phyloP scores from a whole-genome alignment of 2,113 vertebrate genomes.

The Nannospalax galili region DNA sequence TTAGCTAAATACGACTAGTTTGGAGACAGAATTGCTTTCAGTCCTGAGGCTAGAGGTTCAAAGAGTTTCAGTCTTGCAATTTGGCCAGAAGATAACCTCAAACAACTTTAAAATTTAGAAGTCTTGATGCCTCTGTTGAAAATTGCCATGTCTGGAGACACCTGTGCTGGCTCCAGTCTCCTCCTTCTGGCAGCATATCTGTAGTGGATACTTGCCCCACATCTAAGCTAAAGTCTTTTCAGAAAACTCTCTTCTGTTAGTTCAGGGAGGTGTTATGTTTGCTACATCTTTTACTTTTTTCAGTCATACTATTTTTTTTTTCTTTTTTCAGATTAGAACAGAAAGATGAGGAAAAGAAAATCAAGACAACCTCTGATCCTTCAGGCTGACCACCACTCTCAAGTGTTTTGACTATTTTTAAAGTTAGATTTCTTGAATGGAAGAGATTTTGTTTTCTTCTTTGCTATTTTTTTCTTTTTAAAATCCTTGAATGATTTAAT shows the following conservation, averaged over 20 bases:
- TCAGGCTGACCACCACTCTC: neutral
- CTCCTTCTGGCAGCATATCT: neutral
- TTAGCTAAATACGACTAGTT: slow-evolving; percentile 33
- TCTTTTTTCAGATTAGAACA: neutral
- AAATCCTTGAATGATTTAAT: neutral
- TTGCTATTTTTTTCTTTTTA: slow-evolving; percentile 47
- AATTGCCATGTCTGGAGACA: slow-evolving; percentile 27
- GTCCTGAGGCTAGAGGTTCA: slow-evolving; percentile 22
- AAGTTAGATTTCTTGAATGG: neutral
- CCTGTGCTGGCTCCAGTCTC: neutral
- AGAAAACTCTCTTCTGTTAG: slow-evolving; percentile 60
- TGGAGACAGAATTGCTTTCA: slow-evolving; percentile 39
- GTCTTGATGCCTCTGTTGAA: slow-evolving; percentile 36
- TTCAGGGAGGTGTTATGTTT: slow-evolving; percentile 57
- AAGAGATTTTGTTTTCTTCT: neutral
- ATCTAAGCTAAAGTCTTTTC: slow-evolving; percentile 35
- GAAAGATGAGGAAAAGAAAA: slow-evolving; percentile 37
- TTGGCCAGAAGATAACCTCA: slow-evolving; percentile 53
- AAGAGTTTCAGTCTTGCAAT: slow-evolving; percentile 33
- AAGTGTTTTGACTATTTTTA: slow-evolving; percentile 41
- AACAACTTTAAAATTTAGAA: slow-evolving; percentile 50
- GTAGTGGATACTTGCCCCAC: slow-evolving; percentile 35
- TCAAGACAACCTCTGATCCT: neutral
- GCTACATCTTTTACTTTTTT: slow-evolving; percentile 23
- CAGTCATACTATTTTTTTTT: slow-evolving; percentile 40